Percentiles rank a stretch among this genome's conserved stretches.
Conservation (phyloP, 2,113 vertebrate species). For the Archilochus colubris region DNA sequence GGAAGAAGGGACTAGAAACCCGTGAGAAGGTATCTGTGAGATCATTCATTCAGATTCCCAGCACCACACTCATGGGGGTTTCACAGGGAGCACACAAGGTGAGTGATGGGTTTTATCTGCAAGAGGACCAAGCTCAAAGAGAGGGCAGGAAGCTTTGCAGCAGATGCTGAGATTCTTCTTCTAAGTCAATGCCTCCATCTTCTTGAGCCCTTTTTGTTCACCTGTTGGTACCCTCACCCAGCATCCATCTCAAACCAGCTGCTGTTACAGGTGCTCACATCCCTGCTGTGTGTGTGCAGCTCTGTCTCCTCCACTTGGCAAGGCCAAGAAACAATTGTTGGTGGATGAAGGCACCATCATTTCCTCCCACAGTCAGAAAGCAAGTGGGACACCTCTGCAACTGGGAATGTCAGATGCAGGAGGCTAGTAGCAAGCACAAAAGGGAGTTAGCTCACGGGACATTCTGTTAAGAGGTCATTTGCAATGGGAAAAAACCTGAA, state of each 20-base stretch:
- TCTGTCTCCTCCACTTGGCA: background rate
- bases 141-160: background rate
- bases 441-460: background rate
- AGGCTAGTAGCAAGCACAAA: background rate
- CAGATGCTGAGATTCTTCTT: background rate
- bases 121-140: background rate
- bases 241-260: background rate
- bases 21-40: background rate
- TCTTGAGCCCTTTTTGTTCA: background rate
- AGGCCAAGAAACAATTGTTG: background rate
- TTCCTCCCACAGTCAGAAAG: background rate
- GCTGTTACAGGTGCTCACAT: background rate
- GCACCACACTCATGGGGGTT: rapidly evolving
- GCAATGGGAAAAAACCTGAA: background rate
- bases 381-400: background rate
- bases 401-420: background rate
- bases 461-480: background rate
- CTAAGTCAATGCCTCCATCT: background rate
- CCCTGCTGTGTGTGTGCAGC: background rate
- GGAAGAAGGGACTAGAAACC: background rate
- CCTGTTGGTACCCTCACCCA: background rate
- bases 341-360: background rate
- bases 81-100: background rate
- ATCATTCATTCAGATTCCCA: background rate
- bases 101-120: background rate